Percentiles rank a stretch among this genome's conserved stretches.
These are phyloP conservation scores for Felis catus DNA, from an alignment of 2,113 vertebrate genomes.

Conservation along the genomic window DNA sequence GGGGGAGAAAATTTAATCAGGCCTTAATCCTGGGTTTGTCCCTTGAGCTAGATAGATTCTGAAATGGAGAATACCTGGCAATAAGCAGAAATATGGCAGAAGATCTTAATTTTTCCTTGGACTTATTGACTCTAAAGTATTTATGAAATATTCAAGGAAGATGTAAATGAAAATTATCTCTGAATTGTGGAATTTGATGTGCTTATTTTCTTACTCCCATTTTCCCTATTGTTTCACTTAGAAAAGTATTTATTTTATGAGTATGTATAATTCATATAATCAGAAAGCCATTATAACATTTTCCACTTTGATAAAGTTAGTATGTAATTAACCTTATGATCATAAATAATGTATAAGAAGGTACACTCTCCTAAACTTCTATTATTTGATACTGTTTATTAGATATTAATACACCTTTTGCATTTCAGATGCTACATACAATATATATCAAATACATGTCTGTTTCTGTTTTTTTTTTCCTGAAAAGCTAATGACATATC, in stretches of 20 bases:
- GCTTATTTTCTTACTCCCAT: neutral
- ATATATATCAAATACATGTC: neutral
- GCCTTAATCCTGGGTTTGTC: neutral
- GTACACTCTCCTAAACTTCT: neutral
- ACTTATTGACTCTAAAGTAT: neutral
- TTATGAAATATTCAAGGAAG: slow-evolving; percentile 26
- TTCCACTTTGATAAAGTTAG: neutral
- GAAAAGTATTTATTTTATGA: neutral
- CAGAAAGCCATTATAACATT: neutral
- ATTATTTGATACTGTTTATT: neutral
- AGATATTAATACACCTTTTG: neutral
- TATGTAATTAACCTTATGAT: neutral
- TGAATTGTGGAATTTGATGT: neutral
- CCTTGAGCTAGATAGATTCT: neutral
- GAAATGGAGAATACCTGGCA: neutral
- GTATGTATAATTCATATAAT: neutral
- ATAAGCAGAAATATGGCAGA: neutral
- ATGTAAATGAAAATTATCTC: neutral
- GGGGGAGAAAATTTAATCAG: neutral
- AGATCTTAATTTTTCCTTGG: neutral
- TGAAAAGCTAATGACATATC: neutral
- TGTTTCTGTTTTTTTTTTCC: neutral
- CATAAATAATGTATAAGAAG: neutral
- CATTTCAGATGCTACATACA: neutral
- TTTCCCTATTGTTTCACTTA: slow-evolving; percentile 41